Evolutionary conservation across 1,140 invertebrate species (phyloP).

Genomic region (Hyles vespertilio): DNA sequence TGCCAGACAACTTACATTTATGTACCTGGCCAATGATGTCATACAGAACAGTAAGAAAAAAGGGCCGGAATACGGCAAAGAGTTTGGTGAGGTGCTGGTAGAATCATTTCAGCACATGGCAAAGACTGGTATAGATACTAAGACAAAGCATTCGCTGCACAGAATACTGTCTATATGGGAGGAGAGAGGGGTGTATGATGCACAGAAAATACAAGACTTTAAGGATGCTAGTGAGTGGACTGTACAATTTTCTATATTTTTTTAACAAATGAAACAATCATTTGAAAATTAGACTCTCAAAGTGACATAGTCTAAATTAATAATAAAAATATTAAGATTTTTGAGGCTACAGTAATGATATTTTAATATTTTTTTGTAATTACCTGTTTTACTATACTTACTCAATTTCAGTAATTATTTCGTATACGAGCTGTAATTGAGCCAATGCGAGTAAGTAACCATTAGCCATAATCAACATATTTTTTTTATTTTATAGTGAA

Average conservation of each 20-base stretch:
- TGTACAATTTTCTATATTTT: too few species aligned
- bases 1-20: constrained; percentile 91
- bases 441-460: not conserved
- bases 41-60: constrained; percentile 99
- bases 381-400: not conserved
- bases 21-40: constrained; percentile 99
- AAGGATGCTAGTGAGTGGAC: constrained; percentile 75
- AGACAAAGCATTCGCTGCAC: constrained; percentile 85
- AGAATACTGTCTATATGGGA: constrained; percentile 94
- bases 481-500: constrained; percentile 52
- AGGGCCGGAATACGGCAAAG: constrained; percentile 95
- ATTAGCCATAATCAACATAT: not conserved
- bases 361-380: not conserved
- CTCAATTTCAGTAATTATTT: not conserved
- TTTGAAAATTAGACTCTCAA: too few species aligned
- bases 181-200: constrained; percentile 92
- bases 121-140: constrained; percentile 81
- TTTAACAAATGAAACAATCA: too few species aligned
- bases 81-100: constrained; percentile 85
- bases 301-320: too few species aligned
- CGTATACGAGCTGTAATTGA: not conserved
- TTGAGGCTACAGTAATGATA: too few species aligned
- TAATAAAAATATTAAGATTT: too few species aligned
- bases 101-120: constrained; percentile 91
- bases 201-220: constrained; percentile 84